A percentile compares a stretch with the other conserved stretches of the same genome.
Conservation (phyloP, 2,113 vertebrate species). For the Neogobius melanostomus region DNA sequence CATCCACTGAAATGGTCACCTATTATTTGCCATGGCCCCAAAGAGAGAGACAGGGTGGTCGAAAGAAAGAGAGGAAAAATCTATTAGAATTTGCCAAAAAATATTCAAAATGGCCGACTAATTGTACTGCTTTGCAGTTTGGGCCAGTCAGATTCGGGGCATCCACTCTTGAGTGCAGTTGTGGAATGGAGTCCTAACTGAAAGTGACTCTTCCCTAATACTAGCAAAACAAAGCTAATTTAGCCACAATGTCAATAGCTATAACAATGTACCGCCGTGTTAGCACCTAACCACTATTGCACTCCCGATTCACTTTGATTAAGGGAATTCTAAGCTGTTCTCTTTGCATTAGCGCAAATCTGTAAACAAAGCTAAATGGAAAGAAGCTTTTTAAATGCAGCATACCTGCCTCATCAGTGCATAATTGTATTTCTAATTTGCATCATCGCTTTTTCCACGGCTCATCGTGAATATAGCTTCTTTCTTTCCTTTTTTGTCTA, state of each 20-base stretch:
- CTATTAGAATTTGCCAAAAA: conserved; percentile 53
- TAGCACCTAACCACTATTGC: neutral
- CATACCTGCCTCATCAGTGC: conserved; percentile 3
- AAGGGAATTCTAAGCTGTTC: neutral
- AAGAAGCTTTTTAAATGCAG: conserved; percentile 19
- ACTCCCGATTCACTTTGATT: neutral
- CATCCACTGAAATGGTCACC: conserved; percentile 94
- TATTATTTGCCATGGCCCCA: conserved; percentile 48
- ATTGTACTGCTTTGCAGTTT: conserved; percentile 51
- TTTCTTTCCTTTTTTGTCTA: conserved; percentile 6
- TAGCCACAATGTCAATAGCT: neutral
- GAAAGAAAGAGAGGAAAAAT: conserved; percentile 66
- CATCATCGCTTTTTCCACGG: neutral
- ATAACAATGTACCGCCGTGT: neutral
- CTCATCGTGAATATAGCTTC: neutral
- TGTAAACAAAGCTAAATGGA: conserved; percentile 3
- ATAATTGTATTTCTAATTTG: neutral
- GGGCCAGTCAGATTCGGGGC: conserved; percentile 47
- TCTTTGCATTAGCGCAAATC: neutral
- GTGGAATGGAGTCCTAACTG: conserved; percentile 24
- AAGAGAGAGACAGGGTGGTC: conserved; percentile 44
- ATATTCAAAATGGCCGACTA: conserved; percentile 38
- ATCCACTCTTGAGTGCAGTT: conserved; percentile 72
- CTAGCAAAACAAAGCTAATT: neutral
- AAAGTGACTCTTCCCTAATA: conserved; percentile 3